phyloP scores from a whole-genome alignment of 2,888 invertebrate genomes.

The Formica aserva region DNA sequence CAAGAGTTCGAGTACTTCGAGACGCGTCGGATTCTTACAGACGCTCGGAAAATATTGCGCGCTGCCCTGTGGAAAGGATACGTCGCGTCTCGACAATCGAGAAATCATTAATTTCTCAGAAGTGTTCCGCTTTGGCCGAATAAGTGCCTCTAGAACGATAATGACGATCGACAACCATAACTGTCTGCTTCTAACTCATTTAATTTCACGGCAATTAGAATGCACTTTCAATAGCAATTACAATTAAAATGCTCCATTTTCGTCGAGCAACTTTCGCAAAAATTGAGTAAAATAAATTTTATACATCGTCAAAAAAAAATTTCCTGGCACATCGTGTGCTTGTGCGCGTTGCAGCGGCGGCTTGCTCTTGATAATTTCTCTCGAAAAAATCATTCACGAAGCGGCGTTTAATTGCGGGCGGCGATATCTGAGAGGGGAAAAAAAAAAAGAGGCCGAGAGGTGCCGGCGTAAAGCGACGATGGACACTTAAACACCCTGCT shows the following conservation, averaged over 20 bases:
- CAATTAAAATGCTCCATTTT: neutral
- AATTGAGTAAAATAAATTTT: neutral
- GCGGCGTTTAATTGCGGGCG: conserved; percentile 70
- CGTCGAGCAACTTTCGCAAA: neutral
- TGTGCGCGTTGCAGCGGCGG: neutral
- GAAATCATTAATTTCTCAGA: neutral
- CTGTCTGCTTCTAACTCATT: too few relatives aligned
- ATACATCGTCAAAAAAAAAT: neutral
- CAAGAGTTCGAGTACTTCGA: conserved; percentile 2
- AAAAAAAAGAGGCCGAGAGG: conserved; percentile 39
- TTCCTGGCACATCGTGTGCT: neutral
- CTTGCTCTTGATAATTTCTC: conserved; percentile 51
- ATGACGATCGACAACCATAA: neutral
- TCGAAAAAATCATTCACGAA: conserved; percentile 46
- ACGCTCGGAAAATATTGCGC: conserved; percentile 26
- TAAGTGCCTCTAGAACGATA: neutral
- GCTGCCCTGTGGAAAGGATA: neutral
- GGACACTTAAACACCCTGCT: conserved; percentile 45
- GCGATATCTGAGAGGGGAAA: neutral
- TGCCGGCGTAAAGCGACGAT: conserved; percentile 13
- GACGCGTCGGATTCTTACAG: neutral
- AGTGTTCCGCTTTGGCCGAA: neutral
- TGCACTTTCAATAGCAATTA: neutral
- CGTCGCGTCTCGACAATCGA: neutral
- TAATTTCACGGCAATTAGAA: neutral